These are phyloP conservation scores for Andrena dorsata DNA, from an alignment of 2,888 invertebrate species.

Conservation along the genomic window DNA sequence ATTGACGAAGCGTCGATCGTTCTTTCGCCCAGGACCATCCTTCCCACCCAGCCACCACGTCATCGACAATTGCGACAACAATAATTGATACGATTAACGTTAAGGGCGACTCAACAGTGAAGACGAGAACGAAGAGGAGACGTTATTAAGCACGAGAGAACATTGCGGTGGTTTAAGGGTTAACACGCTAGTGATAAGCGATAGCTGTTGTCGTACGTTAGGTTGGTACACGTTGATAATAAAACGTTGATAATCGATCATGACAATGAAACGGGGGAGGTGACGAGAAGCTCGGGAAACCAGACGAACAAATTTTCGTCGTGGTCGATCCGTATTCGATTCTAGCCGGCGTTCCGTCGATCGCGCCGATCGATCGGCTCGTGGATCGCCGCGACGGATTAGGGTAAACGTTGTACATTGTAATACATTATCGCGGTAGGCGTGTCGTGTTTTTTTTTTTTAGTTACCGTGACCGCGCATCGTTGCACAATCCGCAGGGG, in stretches of 20 bases:
- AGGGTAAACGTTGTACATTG: conserved; percentile 33
- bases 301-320: not conserved
- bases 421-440: conserved; percentile 27
- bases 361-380: conserved; percentile 18
- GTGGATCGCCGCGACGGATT: not conserved
- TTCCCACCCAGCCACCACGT: conserved; percentile 11
- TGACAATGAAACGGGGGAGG: conserved; percentile 55
- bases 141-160: conserved; percentile 1
- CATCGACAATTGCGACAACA: conserved; percentile 31
- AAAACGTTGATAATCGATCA: conserved; percentile 57
- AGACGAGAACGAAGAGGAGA: not conserved
- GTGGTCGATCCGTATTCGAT: conserved; percentile 34
- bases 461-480: conserved; percentile 36
- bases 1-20: not conserved
- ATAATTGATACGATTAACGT: conserved; percentile 60
- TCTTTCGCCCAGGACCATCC: not conserved
- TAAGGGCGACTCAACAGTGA: conserved; percentile 16
- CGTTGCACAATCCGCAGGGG: conserved; percentile 41
- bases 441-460: conserved; percentile 25
- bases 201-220: conserved; percentile 56
- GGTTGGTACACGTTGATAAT: conserved; percentile 50
- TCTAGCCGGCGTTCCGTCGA: not conserved
- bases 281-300: not conserved
- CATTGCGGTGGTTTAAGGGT: conserved; percentile 4
- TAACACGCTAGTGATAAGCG: conserved; percentile 49